These are phyloP conservation scores for Pluvianellus socialis DNA, from an alignment of 2,113 vertebrate species.

Conservation along the genomic window DNA sequence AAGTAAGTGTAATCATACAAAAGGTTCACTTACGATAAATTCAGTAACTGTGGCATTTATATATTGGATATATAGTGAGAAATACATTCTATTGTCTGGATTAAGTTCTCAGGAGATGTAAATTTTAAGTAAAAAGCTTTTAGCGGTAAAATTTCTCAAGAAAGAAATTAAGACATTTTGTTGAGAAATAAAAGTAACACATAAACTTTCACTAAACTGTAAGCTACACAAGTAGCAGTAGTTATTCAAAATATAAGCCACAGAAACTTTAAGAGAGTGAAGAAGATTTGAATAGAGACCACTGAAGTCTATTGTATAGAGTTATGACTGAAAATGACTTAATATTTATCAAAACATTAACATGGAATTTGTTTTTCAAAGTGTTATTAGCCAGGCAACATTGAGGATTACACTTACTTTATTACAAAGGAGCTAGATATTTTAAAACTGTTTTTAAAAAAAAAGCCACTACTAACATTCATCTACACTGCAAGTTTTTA, in stretches of 20 bases:
- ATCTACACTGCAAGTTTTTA: constrained; percentile 36
- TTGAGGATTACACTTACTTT: constrained; percentile 48
- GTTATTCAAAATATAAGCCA: not conserved
- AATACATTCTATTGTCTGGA: not conserved
- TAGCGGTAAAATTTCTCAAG: not conserved
- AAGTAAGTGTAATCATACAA: constrained; percentile 30
- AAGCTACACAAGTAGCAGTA: not conserved
- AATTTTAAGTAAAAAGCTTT: not conserved
- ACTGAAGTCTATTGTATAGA: not conserved
- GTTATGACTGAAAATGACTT: not conserved
- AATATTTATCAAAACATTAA: not conserved
- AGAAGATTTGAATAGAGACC: not conserved
- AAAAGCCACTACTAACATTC: constrained; percentile 14
- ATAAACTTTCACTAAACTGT: not conserved
- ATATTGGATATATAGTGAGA: not conserved
- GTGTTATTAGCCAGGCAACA: not conserved
- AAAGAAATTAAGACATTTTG: not conserved
- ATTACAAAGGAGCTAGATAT: not conserved
- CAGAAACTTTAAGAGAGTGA: not conserved
- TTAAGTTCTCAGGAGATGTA: not conserved
- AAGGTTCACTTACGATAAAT: not conserved
- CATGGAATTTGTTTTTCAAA: not conserved
- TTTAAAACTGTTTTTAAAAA: not conserved
- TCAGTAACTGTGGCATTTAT: not conserved
- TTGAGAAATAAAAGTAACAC: not conserved